Evolutionary conservation across 1,140 invertebrate species (phyloP).

Genomic region (Brachionus rubens): DNA sequence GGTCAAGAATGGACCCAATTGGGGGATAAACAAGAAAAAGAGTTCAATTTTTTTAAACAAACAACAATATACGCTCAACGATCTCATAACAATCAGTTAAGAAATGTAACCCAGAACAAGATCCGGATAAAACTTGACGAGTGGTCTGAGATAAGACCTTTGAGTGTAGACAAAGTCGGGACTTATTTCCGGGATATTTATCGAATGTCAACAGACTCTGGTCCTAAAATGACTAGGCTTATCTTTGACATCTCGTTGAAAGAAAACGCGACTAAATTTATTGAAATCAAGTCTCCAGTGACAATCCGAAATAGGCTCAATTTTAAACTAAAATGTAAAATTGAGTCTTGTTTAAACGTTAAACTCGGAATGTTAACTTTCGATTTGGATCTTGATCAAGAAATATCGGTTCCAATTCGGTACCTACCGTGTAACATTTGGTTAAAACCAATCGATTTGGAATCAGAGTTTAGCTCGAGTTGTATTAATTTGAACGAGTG

Average conservation of each 20-base stretch:
- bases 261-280: conserved; percentile 33
- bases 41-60: conserved; percentile 34
- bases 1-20: conserved; percentile 1
- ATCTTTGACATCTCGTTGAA: conserved; percentile 35
- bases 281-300: conserved; percentile 37
- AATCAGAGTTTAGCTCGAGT: neutral
- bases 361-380: neutral
- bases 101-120: conserved; percentile 60
- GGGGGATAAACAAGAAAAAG: neutral
- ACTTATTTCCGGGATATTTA: conserved; percentile 80
- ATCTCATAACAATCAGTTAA: conserved; percentile 16
- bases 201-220: conserved; percentile 16
- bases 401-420: conserved; percentile 24
- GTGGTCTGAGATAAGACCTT: conserved; percentile 78
- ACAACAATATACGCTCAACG: neutral
- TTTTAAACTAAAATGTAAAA: neutral
- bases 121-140: conserved; percentile 81
- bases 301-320: conserved; percentile 8
- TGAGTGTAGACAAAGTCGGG: conserved; percentile 90
- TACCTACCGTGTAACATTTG: conserved; percentile 22
- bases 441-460: neutral
- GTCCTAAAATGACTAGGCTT: conserved; percentile 7
- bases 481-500: neutral
- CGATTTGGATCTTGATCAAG: neutral
- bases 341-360: neutral